Conservation (phyloP, 1,140 invertebrate species). For the Pogonomyrmex barbatus region DNA sequence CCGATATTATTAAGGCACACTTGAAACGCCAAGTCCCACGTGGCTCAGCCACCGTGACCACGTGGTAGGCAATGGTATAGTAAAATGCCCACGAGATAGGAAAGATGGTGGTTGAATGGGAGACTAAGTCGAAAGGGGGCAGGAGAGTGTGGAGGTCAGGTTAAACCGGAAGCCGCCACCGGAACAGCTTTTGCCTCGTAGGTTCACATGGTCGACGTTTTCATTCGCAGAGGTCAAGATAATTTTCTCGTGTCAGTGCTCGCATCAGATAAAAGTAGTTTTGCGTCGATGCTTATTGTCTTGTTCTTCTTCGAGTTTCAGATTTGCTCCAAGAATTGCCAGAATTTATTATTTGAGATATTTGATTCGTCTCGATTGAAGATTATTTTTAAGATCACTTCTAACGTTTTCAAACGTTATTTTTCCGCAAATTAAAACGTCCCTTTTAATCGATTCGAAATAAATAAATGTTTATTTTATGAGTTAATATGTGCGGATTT, state of each 20-base stretch:
- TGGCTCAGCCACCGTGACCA: slow-evolving; percentile 84
- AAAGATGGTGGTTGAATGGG: slow-evolving; percentile 79
- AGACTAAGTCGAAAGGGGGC: slow-evolving; percentile 46
- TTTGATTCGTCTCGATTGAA: not conserved
- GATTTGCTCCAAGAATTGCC: no score
- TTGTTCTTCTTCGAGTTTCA: no score
- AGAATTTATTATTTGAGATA: not conserved
- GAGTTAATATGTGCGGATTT: not conserved
- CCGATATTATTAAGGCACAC: slow-evolving; percentile 66
- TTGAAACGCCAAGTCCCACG: slow-evolving; percentile 82
- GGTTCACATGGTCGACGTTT: slow-evolving; percentile 82
- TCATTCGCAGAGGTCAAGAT: slow-evolving; percentile 79
- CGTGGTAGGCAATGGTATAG: slow-evolving; percentile 78
- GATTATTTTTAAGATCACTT: not conserved
- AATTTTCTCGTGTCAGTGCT: slow-evolving; percentile 80
- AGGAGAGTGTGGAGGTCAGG: slow-evolving; percentile 73
- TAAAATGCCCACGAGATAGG: slow-evolving; percentile 77
- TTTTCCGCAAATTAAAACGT: not conserved
- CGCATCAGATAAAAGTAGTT: slow-evolving; percentile 59
- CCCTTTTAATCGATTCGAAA: not conserved
- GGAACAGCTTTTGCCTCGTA: slow-evolving; percentile 79
- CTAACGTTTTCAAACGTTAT: not conserved
- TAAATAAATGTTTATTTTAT: no score
- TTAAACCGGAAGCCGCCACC: slow-evolving; percentile 83
- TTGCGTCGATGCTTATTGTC: slow-evolving; percentile 28